Evolutionary conservation across 2,888 invertebrate species (phyloP), one percentile per base, ranked within the genome.

Genomic region (Tetranychus piercei): DNA sequence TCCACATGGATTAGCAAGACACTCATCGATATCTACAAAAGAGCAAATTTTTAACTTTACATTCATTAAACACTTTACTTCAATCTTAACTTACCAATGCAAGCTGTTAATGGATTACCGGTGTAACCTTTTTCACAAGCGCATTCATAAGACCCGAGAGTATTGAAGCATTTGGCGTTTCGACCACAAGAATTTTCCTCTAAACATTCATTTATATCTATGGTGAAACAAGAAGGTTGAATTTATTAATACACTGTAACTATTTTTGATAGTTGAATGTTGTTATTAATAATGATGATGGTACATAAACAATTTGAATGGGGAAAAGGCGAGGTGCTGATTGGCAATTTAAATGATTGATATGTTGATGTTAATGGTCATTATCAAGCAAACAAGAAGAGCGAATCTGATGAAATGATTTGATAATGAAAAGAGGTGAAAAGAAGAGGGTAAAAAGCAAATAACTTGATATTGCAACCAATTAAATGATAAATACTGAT

Each of bases 61-160:
- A 81, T 77, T 81, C 79, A 75, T 80, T 79, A 23, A 79, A 75
- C 75, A 79, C 80, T 78, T 55, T 34, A 34, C 34, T 34, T 34
- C 34, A 34, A 4, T 4, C 5, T 3, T 20, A n/a, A 76, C 66
- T 77, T 78, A 81, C 81, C 81, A 22, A 84, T 84, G 82, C 92
- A 94, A 79, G 90, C 90, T 81, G 87, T 87, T 83, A 88, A 88
- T 34, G 93, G 90, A 84, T 95, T 92, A 76, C 94, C 94, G 66
- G 91, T 90, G 22, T 89, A 90, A 78, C 90, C 90, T 80, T 86
- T 86, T n/a, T 89, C 89, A 82, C 90, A 90, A 78, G 88, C 84
- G 83, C 90, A 90, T 81, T 88, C 88, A 85, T 86, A 90, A 75
- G 89, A 88, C 79, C 91, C 91, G 11, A 88, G 88, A 74, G 88